A percentile compares a stretch with the other conserved stretches of the same genome.
Evolutionary conservation across 2,888 invertebrate genomes (phyloP).

Genomic region (Caenorhabditis macrosperma): DNA sequence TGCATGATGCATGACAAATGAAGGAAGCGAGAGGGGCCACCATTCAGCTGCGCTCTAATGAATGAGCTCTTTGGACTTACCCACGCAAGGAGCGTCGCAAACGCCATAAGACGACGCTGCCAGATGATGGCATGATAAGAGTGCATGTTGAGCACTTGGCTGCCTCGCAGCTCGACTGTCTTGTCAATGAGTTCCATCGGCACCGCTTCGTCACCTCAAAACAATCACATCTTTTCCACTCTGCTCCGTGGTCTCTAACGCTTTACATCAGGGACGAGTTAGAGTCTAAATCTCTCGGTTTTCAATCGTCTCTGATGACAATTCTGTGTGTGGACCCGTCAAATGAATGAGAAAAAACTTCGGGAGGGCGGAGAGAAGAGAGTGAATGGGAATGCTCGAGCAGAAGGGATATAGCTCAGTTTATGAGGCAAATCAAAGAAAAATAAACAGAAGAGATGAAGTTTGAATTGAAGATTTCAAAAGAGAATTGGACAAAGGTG

Average conservation of each 20-base stretch:
- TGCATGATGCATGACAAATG: conserved; percentile 10
- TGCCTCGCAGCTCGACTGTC: conserved; percentile 75
- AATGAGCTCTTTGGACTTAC: conserved; percentile 28
- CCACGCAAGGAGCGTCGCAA: conserved; percentile 62
- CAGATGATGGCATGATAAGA: conserved; percentile 74
- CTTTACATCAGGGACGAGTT: conserved; percentile 48
- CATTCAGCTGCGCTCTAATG: conserved; percentile 4
- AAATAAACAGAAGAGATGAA: conserved; percentile 37
- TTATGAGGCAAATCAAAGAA: conserved; percentile 24
- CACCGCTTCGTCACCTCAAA: conserved; percentile 48
- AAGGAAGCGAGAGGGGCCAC: background rate
- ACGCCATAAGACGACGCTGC: conserved; percentile 66
- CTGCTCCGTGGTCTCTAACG: conserved; percentile 14
- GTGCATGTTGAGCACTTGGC: conserved; percentile 73
- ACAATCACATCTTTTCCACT: conserved; percentile 57
- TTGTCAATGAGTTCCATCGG: conserved; percentile 77
- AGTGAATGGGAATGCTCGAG: conserved; percentile 1
- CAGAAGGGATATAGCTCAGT: background rate
- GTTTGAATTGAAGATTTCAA: background rate
- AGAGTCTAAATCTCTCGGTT: conserved; percentile 29
- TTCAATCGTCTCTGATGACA: conserved; percentile 22
- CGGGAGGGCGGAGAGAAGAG: conserved; percentile 4
- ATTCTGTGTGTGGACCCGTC: conserved; percentile 36
- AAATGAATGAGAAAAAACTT: conserved; percentile 41
- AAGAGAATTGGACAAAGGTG: background rate